Base-by-base conservation (phyloP, 1,140 invertebrate genomes). In the Phymorhynchus buccinoides region DNA sequence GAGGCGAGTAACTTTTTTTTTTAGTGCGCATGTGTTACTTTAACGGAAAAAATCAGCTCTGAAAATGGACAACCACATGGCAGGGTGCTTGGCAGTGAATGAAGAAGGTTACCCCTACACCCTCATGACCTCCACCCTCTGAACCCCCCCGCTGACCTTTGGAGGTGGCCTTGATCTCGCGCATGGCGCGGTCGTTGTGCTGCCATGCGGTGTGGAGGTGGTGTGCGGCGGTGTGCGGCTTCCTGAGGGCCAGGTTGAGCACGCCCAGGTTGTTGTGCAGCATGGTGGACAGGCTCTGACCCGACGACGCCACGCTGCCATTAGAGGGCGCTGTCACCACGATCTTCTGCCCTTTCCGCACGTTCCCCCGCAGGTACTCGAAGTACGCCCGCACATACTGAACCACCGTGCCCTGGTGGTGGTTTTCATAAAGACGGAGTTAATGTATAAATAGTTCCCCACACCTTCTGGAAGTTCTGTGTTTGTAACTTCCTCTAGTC, bases 211-310 rank as follows among this genome's bases (percentile, higher is more conserved):
- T 96, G 90, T 96, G 95, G 89, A 98, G 96, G 93, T 97, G 97
- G 90, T 96, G 96, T 62, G 95, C 95, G 0, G 97, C 97, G 52
- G 98, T 94, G 91, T 96, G 96, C 86, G 97, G 96, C 93, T 98
- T 98, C 9, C 96, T 96, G 89, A 98, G 95, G 39, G 96, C 96
- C 90, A 97, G 95, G 94, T 98, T 96, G 86, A 98, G 95, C 85
- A 97, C 96, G 52, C 96, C 97, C 88, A 98, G 95, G 91, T 99
- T 98, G 91, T 98, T 99, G 90, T 97, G 96, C 88, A 96, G 96
- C 88, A 97, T 95, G 71, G 97, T 95, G 73, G 95, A 88, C 48
- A 92, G 81, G 86, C 90, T 91, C 85, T 93, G 89, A 42, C 90
- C 91, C 39, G 83, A 80, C 27, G 88, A 80, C 18, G 80, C 48